phyloP scores from a whole-genome alignment of 1,140 invertebrate species.

The Aphis craccivora region DNA sequence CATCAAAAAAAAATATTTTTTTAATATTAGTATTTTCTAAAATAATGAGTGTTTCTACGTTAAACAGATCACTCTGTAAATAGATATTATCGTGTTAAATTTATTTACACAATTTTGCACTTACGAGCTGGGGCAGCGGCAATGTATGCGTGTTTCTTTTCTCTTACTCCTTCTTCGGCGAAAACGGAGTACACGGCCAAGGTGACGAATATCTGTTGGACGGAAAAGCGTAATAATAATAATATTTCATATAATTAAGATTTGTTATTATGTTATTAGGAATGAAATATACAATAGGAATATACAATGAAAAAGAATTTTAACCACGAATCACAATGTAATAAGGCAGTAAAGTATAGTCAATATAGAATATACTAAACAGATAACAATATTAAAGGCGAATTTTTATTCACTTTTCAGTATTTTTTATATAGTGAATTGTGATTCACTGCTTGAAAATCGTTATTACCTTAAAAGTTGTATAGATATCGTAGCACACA shows the following conservation, averaged over 20 bases:
- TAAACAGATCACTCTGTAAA: not conserved
- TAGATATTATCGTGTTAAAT: not conserved
- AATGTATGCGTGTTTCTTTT: conserved; percentile 50
- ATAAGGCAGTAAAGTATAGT: not conserved
- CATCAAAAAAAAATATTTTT: too few relatives aligned
- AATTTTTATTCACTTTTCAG: too few relatives aligned
- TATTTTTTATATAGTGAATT: too few relatives aligned
- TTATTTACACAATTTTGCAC: not conserved
- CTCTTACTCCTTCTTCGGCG: conserved; percentile 35
- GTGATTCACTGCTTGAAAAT: too few relatives aligned
- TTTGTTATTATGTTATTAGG: not conserved
- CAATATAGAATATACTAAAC: too few relatives aligned
- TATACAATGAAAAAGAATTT: not conserved
- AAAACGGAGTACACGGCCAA: conserved; percentile 48
- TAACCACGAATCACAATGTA: not conserved
- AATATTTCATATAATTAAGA: not conserved
- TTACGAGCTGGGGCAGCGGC: conserved; percentile 30
- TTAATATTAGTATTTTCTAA: not conserved
- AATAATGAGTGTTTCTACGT: not conserved
- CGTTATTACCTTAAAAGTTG: too few relatives aligned
- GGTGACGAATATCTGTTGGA: conserved; percentile 39
- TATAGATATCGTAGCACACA: too few relatives aligned
- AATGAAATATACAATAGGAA: not conserved
- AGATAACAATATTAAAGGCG: too few relatives aligned
- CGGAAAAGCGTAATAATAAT: not conserved